These are phyloP conservation scores for Anastrepha obliqua DNA, from an alignment of 1,140 invertebrate genomes.

Conservation along the genomic window DNA sequence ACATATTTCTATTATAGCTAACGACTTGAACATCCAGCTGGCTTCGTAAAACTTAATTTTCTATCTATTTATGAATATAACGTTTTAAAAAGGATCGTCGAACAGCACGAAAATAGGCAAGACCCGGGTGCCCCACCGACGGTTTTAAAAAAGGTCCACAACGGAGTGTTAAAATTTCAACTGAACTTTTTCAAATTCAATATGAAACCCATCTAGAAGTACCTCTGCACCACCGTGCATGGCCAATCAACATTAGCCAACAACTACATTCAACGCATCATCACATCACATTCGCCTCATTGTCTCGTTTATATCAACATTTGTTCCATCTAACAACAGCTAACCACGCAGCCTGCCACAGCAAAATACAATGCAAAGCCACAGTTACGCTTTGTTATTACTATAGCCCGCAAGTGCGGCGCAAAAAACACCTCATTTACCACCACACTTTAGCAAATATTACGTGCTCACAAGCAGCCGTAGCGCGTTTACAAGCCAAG, in stretches of 20 bases:
- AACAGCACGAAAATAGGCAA: too few relatives aligned
- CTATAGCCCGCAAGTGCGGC: constrained; percentile 7
- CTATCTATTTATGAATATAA: too few relatives aligned
- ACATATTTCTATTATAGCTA: too few relatives aligned
- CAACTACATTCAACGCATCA: constrained; percentile 15
- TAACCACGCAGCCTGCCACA: constrained; percentile 17
- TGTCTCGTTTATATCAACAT: constrained; percentile 52
- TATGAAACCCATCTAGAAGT: too few relatives aligned
- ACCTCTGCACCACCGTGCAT: constrained; percentile 5
- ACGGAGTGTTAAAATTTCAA: too few relatives aligned
- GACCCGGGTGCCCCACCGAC: too few relatives aligned
- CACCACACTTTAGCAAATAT: constrained; percentile 50
- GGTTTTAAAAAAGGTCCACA: too few relatives aligned
- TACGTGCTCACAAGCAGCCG: constrained; percentile 46
- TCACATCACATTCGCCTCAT: constrained; percentile 44
- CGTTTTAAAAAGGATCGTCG: too few relatives aligned
- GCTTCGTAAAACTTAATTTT: too few relatives aligned
- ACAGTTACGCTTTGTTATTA: constrained; percentile 50
- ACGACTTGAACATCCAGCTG: too few relatives aligned
- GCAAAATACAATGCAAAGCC: not conserved
- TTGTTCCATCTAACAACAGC: constrained; percentile 40
- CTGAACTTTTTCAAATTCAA: too few relatives aligned
- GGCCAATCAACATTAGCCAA: not conserved
- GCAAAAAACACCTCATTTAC: constrained; percentile 51
- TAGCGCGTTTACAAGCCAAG: constrained; percentile 13